Evolutionary conservation across 2,113 vertebrate species (phyloP).

Genomic region (Sinocyclocheilus anshuiensis): DNA sequence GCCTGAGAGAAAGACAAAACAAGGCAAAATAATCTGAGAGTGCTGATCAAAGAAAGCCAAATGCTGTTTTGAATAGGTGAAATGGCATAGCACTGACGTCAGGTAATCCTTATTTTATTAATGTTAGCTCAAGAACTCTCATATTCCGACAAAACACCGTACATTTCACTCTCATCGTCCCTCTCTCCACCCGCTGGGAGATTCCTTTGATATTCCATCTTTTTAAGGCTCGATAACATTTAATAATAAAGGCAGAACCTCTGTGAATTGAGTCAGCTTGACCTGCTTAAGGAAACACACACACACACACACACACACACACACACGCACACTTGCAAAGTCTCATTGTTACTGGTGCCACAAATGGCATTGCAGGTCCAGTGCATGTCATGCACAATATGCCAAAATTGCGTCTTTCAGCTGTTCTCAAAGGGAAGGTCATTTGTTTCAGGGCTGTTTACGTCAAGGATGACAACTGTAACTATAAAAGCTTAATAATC

Average conservation of each 20-base stretch:
- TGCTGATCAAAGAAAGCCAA: conserved; percentile 17
- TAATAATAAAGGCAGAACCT: conserved; percentile 43
- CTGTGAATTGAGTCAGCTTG: conserved; percentile 32
- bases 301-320: background rate
- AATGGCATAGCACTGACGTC: conserved; percentile 62
- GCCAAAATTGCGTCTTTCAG: background rate
- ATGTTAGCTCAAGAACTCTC: conserved; percentile 68
- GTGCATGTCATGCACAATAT: background rate
- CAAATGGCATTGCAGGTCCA: background rate
- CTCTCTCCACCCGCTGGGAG: conserved; percentile 14
- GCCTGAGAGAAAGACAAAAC: conserved; percentile 21
- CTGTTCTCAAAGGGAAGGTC: background rate
- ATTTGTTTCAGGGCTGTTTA: background rate
- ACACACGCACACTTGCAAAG: background rate
- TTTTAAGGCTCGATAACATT: conserved; percentile 14
- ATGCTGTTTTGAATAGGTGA: conserved; percentile 28
- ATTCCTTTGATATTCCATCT: conserved; percentile 42
- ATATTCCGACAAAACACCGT: conserved; percentile 50
- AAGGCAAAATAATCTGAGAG: background rate
- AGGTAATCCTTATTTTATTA: conserved; percentile 75
- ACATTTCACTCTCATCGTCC: background rate
- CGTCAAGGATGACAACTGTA: too few species aligned
- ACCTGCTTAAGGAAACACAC: conserved; percentile 12
- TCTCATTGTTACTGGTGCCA: background rate
- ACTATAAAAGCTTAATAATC: too few species aligned